These are phyloP conservation scores for Trimorus sp. DNA, from an alignment of 2,888 invertebrate genomes.

Conservation along the genomic window DNA sequence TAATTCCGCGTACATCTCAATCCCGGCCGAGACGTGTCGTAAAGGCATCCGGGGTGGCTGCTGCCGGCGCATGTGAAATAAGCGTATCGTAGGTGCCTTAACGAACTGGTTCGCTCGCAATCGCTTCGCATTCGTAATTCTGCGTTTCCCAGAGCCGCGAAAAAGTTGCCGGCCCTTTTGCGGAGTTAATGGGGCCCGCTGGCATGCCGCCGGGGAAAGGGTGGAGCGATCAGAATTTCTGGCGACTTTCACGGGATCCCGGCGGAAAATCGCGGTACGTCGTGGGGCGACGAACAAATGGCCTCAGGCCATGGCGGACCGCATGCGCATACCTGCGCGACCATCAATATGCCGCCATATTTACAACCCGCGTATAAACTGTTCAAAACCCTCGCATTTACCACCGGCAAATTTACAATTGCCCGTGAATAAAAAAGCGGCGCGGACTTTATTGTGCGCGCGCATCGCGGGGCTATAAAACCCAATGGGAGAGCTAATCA, in stretches of 20 bases:
- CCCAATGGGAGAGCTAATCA: not conserved
- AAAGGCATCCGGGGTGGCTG: conserved; percentile 22
- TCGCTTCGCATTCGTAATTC: too few relatives aligned
- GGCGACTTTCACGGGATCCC: too few relatives aligned
- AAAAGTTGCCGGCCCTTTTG: too few relatives aligned
- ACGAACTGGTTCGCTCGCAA: conserved; percentile 22
- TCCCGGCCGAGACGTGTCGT: conserved; percentile 41
- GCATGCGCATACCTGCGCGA: too few relatives aligned
- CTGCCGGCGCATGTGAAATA: conserved; percentile 21
- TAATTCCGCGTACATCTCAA: conserved; percentile 70
- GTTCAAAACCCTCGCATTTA: not conserved
- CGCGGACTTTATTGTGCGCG: conserved; percentile 4
- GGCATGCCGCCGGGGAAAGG: too few relatives aligned
- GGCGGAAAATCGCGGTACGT: too few relatives aligned
- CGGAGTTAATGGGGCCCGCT: too few relatives aligned
- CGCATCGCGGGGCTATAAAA: not conserved
- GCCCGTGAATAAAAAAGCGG: not conserved
- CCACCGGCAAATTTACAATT: not conserved
- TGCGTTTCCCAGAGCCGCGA: too few relatives aligned
- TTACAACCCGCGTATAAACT: not conserved
- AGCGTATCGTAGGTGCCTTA: conserved; percentile 11
- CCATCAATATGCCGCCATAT: not conserved
- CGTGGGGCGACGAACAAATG: too few relatives aligned
- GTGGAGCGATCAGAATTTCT: too few relatives aligned
- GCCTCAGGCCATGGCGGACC: too few relatives aligned